Evolutionary conservation across 2,888 invertebrate genomes (phyloP).

Genomic region (Petrolisthes manimaculis): DNA sequence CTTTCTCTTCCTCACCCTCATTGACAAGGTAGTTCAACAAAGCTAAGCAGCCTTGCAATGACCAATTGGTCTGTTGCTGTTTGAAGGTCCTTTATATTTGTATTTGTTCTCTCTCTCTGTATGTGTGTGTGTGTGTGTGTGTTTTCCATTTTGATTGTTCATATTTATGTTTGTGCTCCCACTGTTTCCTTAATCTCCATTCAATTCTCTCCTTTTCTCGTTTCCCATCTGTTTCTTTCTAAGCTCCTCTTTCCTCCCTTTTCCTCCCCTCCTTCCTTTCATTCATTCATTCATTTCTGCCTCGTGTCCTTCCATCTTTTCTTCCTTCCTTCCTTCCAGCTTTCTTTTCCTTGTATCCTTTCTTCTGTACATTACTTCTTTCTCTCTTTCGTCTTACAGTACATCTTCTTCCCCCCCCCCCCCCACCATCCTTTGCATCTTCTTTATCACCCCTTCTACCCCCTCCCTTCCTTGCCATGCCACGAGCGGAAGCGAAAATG

Average conservation of each 20-base stretch:
- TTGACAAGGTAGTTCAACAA: too few relatives aligned
- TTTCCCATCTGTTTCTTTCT: too few relatives aligned
- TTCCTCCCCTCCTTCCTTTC: neutral
- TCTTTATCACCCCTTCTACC: neutral
- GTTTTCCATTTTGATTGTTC: too few relatives aligned
- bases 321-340: neutral
- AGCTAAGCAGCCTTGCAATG: too few relatives aligned
- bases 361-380: neutral
- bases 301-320: neutral
- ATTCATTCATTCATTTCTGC: neutral
- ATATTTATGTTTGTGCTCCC: neutral
- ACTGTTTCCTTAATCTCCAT: neutral
- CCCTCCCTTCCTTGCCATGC: neutral
- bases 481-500: too few relatives aligned
- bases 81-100: too few relatives aligned
- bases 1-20: neutral
- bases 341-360: neutral
- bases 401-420: neutral
- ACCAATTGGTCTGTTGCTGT: too few relatives aligned
- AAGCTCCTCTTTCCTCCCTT: too few relatives aligned
- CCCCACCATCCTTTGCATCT: neutral
- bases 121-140: too few relatives aligned
- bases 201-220: too few relatives aligned
- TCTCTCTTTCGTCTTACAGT: neutral
- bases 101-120: conserved; percentile 8